phyloP scores from a whole-genome alignment of 2,888 invertebrate species.

The Platycnemis pennipes region DNA sequence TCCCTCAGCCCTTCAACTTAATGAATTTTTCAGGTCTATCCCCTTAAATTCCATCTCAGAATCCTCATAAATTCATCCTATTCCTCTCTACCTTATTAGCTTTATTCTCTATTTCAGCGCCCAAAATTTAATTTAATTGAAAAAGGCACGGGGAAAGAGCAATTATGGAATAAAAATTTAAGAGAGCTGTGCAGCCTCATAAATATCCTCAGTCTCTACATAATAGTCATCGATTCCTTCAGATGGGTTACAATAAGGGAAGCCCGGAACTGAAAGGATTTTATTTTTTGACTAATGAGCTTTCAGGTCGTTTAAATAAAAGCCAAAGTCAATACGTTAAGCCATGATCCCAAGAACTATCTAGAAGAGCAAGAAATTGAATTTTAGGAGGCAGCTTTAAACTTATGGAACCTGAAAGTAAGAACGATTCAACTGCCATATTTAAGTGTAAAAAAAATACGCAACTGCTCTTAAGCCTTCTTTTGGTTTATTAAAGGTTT shows the following conservation, averaged over 20 bases:
- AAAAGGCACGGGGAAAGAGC: not conserved
- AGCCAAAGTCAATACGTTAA: not conserved
- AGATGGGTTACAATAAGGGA: not conserved
- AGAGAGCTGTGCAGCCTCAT: not conserved
- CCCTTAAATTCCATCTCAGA: not conserved
- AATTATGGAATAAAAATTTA: not conserved
- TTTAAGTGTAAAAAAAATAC: too few relatives aligned
- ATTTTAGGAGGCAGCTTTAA: not conserved
- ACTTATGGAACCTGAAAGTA: too few relatives aligned
- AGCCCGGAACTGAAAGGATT: not conserved
- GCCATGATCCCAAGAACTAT: not conserved
- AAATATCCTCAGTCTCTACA: not conserved
- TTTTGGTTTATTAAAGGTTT: too few relatives aligned
- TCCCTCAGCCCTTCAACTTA: not conserved
- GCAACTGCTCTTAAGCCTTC: too few relatives aligned
- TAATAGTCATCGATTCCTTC: not conserved
- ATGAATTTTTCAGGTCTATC: not conserved
- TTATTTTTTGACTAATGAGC: constrained; percentile 27
- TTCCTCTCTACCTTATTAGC: not conserved
- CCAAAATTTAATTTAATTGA: not conserved
- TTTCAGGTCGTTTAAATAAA: not conserved
- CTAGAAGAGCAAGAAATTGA: not conserved
- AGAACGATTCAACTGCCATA: too few relatives aligned
- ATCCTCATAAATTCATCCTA: not conserved
- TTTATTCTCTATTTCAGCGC: not conserved